These are phyloP conservation scores for Medauroidea extradentata DNA, from an alignment of 1,140 invertebrate genomes.

Conservation along the genomic window DNA sequence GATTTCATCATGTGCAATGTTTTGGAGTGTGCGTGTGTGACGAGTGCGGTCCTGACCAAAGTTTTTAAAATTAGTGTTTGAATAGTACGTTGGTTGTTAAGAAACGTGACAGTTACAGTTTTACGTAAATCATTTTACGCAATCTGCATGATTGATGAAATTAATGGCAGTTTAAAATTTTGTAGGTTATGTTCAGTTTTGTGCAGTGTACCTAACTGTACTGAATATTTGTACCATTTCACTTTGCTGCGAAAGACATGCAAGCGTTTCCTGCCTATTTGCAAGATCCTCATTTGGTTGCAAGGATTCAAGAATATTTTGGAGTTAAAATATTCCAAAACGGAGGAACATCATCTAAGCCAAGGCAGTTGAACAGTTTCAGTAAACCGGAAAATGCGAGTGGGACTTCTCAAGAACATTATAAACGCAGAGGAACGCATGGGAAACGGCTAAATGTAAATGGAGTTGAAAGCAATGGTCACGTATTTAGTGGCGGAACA, in stretches of 20 bases:
- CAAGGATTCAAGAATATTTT: constrained; percentile 66
- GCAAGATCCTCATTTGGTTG: constrained; percentile 62
- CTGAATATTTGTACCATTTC: no score
- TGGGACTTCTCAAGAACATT: constrained; percentile 11
- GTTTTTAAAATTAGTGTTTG: no score
- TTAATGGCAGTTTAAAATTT: no score
- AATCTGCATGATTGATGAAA: no score
- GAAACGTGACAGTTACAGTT: no score
- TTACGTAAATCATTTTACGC: no score
- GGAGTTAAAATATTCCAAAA: constrained; percentile 52
- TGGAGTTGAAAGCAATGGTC: constrained; percentile 32
- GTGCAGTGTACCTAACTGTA: no score
- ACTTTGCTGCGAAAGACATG: not conserved
- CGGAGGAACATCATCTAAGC: constrained; percentile 20
- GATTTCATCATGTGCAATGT: no score
- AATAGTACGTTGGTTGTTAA: no score
- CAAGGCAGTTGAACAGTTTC: not conserved
- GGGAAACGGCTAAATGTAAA: constrained; percentile 35
- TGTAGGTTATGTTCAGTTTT: no score
- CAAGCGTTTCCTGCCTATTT: constrained; percentile 52
- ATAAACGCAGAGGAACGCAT: constrained; percentile 25
- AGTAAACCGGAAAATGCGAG: not conserved
- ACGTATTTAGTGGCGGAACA: constrained; percentile 32
- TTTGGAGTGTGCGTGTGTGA: no score
- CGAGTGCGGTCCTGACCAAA: no score